These are phyloP conservation scores for Pterocles gutturalis DNA, from an alignment of 2,113 vertebrate genomes.

Conservation along the genomic window DNA sequence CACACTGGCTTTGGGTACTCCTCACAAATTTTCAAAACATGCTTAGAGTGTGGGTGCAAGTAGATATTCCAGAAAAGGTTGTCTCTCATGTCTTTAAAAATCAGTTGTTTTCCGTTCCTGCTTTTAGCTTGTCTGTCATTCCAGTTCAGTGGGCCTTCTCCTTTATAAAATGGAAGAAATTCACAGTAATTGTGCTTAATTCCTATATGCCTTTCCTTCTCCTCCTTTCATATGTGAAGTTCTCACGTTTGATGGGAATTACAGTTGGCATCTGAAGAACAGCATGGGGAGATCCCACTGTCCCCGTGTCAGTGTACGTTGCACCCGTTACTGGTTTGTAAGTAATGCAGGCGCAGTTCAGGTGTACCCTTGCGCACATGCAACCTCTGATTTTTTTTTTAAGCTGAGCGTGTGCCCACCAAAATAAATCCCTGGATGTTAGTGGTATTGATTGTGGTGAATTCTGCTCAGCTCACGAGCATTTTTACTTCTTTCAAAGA, in stretches of 20 bases:
- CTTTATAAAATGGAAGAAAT: not conserved
- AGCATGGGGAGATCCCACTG: not conserved
- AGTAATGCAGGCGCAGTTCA: not conserved
- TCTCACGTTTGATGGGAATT: not conserved
- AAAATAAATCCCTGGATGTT: not conserved
- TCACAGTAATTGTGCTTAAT: not conserved
- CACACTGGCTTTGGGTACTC: not conserved
- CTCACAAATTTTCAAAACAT: not conserved
- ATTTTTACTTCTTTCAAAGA: not conserved
- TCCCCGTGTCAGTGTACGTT: not conserved
- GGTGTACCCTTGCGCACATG: not conserved
- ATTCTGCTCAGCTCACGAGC: not conserved
- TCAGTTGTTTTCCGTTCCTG: not conserved
- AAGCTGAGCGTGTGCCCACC: not conserved
- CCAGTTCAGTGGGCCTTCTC: not conserved
- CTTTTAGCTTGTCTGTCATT: not conserved
- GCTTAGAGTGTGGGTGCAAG: not conserved
- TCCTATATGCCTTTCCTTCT: not conserved
- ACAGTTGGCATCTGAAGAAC: not conserved
- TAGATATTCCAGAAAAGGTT: not conserved
- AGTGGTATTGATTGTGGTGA: not conserved
- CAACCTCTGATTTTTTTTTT: not conserved
- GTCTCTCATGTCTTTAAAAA: not conserved
- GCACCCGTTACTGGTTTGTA: not conserved
- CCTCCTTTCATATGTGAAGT: not conserved